Evolutionary conservation across 2,888 invertebrate genomes (phyloP), one percentile per base, ranked within the genome.

Genomic region (Hydrotaea cyrtoneurina): DNA sequence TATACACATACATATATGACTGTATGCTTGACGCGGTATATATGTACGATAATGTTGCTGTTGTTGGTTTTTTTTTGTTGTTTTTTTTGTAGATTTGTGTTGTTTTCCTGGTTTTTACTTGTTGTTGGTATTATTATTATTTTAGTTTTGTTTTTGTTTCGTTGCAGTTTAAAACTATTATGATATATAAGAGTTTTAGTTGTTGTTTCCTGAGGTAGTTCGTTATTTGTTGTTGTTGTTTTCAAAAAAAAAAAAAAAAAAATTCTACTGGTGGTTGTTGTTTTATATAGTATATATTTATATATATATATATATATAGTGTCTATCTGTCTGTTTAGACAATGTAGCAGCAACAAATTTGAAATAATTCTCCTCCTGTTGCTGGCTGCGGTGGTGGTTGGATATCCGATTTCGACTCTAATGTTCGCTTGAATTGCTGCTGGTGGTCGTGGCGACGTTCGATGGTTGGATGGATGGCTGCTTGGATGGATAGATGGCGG

Each of bases 191-290:
- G 23, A 43, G 46, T 46, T 46, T 69, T 69, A 39, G 69, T 69
- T 69, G 43, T 39, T 46, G 19, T 39, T 69, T 69, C 69, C 69
- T 69, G 69, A 69, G 69, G 69, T 69, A 69, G 76, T 69, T 76
- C 36, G 5, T 53, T 78, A n/a, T 69, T 31, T 46, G 66, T 66
- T 66, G 64, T 31, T 31, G 31, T 31, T 31, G 2, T 66, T 66
- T 73, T 64, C 53, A 82, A 78, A 36, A 31, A 31, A 31, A 31
- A 39, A 39, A 39, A 39, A 4, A 39, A 39, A 23, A 31, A 72
- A 79, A 82, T 77, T 85, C 82, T 82, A 77, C 77, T 80, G 76
- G 73, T 80, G 76, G 73, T 81, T 57, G 62, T 59, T 57, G 53
- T 74, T 69, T 75, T 31, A 13, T 50, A 72, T 31, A 31, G 31